Conservation (phyloP, 2,113 vertebrate species). For the human (Homo sapiens) region DNA sequence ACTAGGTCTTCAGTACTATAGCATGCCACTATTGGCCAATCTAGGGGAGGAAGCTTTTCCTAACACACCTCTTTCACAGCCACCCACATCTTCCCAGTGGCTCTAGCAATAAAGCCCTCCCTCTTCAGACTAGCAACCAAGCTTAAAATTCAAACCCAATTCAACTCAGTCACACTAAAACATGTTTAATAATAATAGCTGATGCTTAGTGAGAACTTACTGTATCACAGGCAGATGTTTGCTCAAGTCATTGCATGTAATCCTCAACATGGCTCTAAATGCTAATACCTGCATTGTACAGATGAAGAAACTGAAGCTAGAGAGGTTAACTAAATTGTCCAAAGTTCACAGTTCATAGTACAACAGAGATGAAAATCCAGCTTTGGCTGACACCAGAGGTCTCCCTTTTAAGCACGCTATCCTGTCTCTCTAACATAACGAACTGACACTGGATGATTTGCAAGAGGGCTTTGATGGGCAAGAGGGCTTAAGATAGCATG, state of each 20-base stretch:
- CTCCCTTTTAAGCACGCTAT: not conserved
- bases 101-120: not conserved
- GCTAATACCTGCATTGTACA: not conserved
- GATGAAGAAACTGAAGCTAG: not conserved
- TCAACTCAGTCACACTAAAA: not conserved
- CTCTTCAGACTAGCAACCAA: not conserved
- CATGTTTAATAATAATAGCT: not conserved
- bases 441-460: not conserved
- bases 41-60: not conserved
- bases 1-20: not conserved
- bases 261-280: not conserved
- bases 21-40: not conserved
- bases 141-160: not conserved
- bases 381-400: not conserved
- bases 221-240: not conserved
- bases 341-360: not conserved
- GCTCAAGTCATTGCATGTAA: not conserved
- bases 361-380: not conserved
- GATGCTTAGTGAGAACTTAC: not conserved
- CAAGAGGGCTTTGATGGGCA: not conserved
- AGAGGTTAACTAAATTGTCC: not conserved
- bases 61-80: no score
- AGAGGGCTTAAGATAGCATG: not conserved
- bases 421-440: no score
- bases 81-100: accelerated